Evolutionary conservation across 2,797 vertebrate genomes (phyloP).

Genomic region (Hephaestus fuliginosus): DNA sequence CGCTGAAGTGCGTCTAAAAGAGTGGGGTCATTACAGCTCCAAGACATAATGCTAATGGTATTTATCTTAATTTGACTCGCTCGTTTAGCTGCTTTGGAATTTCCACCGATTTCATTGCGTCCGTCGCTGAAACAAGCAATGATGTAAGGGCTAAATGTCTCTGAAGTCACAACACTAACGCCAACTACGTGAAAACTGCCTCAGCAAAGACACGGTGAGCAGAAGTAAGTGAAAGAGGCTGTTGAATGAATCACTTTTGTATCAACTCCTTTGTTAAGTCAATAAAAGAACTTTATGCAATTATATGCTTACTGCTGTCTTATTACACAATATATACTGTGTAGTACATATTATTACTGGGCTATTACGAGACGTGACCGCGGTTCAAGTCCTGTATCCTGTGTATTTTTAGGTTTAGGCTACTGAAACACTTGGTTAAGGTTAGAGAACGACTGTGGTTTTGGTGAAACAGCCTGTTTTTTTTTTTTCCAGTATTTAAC

Average conservation of each 20-base stretch:
- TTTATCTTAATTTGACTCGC: constrained; percentile 11
- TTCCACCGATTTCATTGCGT: neutral
- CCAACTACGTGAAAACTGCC: neutral
- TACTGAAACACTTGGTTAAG: neutral
- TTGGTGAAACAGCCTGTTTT: neutral
- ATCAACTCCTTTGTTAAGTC: neutral
- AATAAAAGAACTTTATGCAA: neutral
- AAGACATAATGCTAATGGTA: neutral
- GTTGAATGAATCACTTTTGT: neutral
- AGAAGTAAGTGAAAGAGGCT: neutral
- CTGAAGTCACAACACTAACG: neutral
- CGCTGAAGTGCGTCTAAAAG: neutral
- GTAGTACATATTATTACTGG: neutral
- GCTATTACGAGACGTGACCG: neutral
- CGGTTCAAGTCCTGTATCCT: neutral
- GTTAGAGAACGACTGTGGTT: neutral
- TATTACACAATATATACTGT: neutral
- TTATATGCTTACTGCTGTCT: neutral
- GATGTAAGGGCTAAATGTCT: neutral
- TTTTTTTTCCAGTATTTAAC: neutral
- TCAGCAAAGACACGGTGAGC: neutral
- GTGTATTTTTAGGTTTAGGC: neutral
- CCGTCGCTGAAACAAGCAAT: neutral
- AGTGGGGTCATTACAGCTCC: constrained; percentile 4
- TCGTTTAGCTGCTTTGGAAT: neutral